A percentile compares a stretch with the other conserved stretches of the same genome.
Evolutionary conservation across 92 coral and sea anemone species (phyloP).

Genomic region (Paragorgia papillata): DNA sequence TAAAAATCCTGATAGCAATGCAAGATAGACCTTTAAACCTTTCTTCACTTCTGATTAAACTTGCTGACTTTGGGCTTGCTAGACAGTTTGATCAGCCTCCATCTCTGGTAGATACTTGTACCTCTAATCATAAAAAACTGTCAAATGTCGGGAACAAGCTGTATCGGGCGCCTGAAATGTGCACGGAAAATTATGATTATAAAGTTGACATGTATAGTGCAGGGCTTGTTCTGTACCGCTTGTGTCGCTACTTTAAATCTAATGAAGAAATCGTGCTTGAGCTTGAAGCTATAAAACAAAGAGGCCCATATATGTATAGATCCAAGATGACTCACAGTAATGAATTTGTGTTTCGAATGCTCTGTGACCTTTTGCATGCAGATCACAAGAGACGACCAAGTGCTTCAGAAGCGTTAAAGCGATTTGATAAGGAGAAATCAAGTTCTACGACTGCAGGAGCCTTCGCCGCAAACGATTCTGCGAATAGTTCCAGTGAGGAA

Average conservation of each 20-base stretch:
- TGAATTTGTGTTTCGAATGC: not conserved
- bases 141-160: slow-evolving; percentile 12
- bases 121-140: not conserved
- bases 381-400: not conserved
- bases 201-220: slow-evolving; percentile 16
- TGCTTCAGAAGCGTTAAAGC: not conserved
- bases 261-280: not conserved
- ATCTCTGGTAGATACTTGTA: not conserved
- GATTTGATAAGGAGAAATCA: too few species aligned
- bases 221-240: slow-evolving; percentile 4
- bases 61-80: slow-evolving; percentile 13
- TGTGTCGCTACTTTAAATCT: not conserved
- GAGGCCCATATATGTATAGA: not conserved
- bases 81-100: not conserved
- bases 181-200: not conserved
- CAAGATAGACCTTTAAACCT: not conserved
- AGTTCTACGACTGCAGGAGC: too few species aligned
- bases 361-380: not conserved
- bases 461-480: too few species aligned
- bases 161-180: slow-evolving; percentile 8
- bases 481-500: too few species aligned
- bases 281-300: not conserved
- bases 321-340: not conserved
- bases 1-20: not conserved
- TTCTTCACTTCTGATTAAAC: not conserved